Conservation (phyloP, 2,113 vertebrate genomes). For the Mionectes macconnelli region DNA sequence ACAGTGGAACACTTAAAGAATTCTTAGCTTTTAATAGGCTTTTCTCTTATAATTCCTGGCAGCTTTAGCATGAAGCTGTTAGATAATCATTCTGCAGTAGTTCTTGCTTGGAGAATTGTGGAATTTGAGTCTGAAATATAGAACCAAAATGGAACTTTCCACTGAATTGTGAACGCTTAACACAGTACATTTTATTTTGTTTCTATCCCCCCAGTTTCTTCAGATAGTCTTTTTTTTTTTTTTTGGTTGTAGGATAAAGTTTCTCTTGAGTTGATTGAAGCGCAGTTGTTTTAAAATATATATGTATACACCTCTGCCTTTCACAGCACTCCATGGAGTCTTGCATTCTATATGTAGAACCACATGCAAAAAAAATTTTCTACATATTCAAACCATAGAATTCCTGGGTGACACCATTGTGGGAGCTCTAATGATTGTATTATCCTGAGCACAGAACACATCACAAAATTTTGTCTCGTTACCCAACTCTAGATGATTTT, state of each 20-base stretch:
- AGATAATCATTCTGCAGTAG: background rate
- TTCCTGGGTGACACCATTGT: background rate
- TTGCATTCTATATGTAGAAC: background rate
- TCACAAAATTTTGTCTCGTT: background rate
- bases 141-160: background rate
- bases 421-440: background rate
- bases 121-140: background rate
- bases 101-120: background rate
- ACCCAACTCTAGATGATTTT: background rate
- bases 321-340: background rate
- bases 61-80: background rate
- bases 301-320: background rate
- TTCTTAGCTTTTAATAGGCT: background rate
- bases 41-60: background rate
- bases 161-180: background rate
- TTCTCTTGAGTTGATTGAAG: background rate
- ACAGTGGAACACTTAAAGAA: background rate
- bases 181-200: background rate
- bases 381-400: accelerated
- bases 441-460: background rate
- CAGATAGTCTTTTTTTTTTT: background rate
- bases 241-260: background rate
- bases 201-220: background rate
- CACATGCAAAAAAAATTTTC: background rate
- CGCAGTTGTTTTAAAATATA: background rate